Evolutionary conservation across 92 coral and sea anemone species (phyloP).

Genomic region (Phenganax subtilis): DNA sequence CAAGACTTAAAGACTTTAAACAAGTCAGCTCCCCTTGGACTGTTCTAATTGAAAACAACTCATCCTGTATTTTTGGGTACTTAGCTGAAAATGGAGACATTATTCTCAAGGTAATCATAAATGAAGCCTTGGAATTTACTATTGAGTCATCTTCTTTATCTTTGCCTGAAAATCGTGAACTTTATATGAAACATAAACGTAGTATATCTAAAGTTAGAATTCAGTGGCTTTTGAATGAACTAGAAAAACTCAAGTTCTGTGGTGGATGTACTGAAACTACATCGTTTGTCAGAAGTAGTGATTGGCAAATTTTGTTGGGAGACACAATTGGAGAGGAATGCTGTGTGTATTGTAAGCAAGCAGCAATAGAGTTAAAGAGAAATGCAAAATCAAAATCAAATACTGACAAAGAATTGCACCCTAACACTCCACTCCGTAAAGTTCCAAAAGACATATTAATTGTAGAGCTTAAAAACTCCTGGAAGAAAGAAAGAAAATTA

Average conservation of each 20-base stretch:
- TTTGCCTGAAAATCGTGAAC: slow-evolving; percentile 1
- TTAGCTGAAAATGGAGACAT: background rate
- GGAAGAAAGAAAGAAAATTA: slow-evolving; percentile 13
- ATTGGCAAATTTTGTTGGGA: slow-evolving; percentile 1
- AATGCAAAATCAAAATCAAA: background rate
- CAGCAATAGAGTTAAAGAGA: background rate
- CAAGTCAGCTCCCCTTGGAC: slow-evolving; percentile 10
- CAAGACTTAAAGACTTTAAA: slow-evolving; percentile 3
- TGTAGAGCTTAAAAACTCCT: background rate
- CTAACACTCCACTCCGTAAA: background rate
- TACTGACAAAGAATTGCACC: background rate
- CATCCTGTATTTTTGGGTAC: slow-evolving; percentile 16
- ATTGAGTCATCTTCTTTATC: background rate
- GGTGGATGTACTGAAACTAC: background rate
- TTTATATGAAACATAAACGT: slow-evolving; percentile 2
- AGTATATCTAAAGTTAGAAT: slow-evolving; percentile 6
- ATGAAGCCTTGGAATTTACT: slow-evolving; percentile 12
- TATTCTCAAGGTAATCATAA: background rate
- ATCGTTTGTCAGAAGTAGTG: background rate
- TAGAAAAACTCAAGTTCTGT: background rate
- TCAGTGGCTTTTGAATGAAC: slow-evolving; percentile 2
- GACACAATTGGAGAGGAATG: background rate
- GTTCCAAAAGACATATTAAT: background rate
- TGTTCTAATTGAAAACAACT: slow-evolving; percentile 17
- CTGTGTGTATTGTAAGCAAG: slow-evolving; percentile 13